Percentiles rank a stretch among this genome's conserved stretches.
Evolutionary conservation across 2,113 vertebrate species (phyloP).

Genomic region (Pteruthius melanotis): DNA sequence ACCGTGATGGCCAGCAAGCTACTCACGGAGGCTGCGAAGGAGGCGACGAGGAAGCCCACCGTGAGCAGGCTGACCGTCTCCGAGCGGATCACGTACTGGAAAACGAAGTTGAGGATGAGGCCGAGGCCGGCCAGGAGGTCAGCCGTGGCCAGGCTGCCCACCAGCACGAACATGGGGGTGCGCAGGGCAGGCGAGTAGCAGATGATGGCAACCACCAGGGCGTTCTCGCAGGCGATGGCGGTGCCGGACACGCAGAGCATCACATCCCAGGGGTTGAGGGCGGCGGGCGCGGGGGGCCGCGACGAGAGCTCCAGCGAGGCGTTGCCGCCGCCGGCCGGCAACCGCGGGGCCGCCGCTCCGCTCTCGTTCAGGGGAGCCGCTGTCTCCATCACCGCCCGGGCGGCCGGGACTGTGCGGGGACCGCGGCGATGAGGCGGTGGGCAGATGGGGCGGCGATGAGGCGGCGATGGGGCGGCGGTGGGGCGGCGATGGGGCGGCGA

Average conservation of each 20-base stretch:
- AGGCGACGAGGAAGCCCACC: constrained; percentile 93
- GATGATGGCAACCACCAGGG: constrained; percentile 94
- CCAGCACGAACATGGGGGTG: constrained; percentile 93
- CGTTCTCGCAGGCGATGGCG: constrained; percentile 94
- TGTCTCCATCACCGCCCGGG: constrained; percentile 87
- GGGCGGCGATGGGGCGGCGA: no score
- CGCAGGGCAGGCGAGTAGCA: constrained; percentile 90
- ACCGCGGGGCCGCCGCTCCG: background rate
- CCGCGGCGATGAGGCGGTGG: no score
- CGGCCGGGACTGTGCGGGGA: no score
- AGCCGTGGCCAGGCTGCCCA: constrained; percentile 94
- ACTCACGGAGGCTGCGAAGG: constrained; percentile 94
- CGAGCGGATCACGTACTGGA: constrained; percentile 91
- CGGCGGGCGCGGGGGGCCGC: constrained; percentile 65
- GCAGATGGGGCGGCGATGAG: no score
- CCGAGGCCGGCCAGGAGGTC: constrained; percentile 94
- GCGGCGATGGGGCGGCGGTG: no score
- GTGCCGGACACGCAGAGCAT: constrained; percentile 96
- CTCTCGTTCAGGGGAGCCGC: constrained; percentile 76
- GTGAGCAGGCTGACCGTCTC: constrained; percentile 93
- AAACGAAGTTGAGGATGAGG: constrained; percentile 95
- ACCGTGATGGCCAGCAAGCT: constrained; percentile 95
- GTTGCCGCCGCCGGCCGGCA: constrained; percentile 56
- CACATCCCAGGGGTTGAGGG: constrained; percentile 94
- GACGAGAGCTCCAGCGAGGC: constrained; percentile 80